A percentile compares a stretch with the other conserved stretches of the same genome.
phyloP scores from a whole-genome alignment of 2,797 vertebrate species.

The Poeciliopsis gracilis region DNA sequence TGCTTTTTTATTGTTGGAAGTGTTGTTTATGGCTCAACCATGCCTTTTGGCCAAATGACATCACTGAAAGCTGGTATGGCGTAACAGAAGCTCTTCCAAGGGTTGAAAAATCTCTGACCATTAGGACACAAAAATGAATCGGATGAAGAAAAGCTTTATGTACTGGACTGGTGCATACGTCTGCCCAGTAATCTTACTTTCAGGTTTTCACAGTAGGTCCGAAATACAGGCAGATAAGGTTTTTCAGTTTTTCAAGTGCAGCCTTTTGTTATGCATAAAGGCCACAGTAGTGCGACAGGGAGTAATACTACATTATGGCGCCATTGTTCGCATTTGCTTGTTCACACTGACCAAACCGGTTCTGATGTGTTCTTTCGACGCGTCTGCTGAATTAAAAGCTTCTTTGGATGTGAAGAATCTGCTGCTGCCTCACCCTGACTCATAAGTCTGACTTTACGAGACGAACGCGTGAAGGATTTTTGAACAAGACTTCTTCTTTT shows the following conservation, averaged over 20 bases:
- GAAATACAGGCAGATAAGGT: too few relatives aligned
- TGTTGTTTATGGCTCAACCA: not conserved
- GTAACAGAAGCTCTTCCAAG: not conserved
- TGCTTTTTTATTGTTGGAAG: not conserved
- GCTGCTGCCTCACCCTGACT: not conserved
- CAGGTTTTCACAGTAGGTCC: not conserved
- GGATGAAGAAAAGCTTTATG: not conserved
- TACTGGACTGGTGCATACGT: not conserved
- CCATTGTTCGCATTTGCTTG: not conserved
- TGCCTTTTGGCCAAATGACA: not conserved
- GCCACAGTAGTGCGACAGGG: not conserved
- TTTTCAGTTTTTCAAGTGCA: not conserved
- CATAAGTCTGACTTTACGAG: not conserved
- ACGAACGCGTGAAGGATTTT: not conserved
- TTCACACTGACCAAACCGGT: slow-evolving; percentile 6
- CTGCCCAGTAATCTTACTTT: not conserved
- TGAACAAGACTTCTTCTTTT: not conserved
- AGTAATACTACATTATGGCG: not conserved
- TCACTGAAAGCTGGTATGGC: not conserved
- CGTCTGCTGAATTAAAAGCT: not conserved
- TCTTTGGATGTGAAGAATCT: not conserved
- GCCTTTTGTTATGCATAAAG: not conserved
- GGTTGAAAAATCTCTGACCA: not conserved
- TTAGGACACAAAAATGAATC: not conserved
- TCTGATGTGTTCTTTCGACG: not conserved